These are phyloP conservation scores for Lepidotrigona ventralis DNA, from an alignment of 1,140 invertebrate genomes.

Conservation along the genomic window DNA sequence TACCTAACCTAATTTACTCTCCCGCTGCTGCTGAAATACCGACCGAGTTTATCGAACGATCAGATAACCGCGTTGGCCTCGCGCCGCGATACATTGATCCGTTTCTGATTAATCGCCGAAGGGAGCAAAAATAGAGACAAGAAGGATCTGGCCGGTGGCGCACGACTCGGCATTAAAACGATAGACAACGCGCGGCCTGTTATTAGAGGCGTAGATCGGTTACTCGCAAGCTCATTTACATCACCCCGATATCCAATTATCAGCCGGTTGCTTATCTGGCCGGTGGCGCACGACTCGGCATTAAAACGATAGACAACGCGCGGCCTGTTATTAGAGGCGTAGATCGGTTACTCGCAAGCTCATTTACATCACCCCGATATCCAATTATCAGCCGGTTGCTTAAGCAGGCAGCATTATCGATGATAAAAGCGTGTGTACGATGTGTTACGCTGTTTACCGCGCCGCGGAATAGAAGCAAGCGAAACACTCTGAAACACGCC, in stretches of 20 bases:
- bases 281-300: neutral
- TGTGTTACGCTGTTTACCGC: neutral
- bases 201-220: constrained; percentile 15
- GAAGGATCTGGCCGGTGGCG: neutral
- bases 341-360: neutral
- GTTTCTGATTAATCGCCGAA: constrained; percentile 5
- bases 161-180: constrained; percentile 1
- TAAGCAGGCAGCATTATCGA: neutral
- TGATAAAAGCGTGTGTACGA: constrained; percentile 17
- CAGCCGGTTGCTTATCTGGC: constrained; percentile 33
- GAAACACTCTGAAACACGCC: no score
- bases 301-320: constrained; percentile 19
- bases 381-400: constrained; percentile 46
- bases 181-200: constrained; percentile 24
- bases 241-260: constrained; percentile 50
- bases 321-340: constrained; percentile 38
- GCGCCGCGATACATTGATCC: neutral
- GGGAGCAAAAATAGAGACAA: neutral
- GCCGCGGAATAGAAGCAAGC: no score
- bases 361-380: constrained; percentile 50
- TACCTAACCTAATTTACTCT: no score
- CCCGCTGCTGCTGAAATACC: no score
- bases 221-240: constrained; percentile 37
- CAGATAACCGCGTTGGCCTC: neutral
- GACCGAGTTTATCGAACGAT: neutral